These are phyloP conservation scores for Pagrus major DNA, from an alignment of 2,113 vertebrate genomes.

Conservation along the genomic window DNA sequence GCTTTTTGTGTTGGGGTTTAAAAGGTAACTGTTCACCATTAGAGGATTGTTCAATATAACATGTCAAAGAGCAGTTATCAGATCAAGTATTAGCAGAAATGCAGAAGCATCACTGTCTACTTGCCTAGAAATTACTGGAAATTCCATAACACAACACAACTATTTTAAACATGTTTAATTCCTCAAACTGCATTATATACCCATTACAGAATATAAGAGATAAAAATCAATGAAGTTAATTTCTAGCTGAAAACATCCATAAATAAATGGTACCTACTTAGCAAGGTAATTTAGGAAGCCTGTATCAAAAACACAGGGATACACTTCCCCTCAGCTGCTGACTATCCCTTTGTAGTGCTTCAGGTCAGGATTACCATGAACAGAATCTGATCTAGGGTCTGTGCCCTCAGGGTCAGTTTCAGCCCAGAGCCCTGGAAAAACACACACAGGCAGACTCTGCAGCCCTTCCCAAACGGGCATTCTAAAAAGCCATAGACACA, in stretches of 20 bases:
- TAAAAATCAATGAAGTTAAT: neutral
- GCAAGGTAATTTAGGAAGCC: neutral
- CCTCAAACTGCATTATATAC: neutral
- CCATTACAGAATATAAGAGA: neutral
- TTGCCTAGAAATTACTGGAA: neutral
- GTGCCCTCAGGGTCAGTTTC: slow-evolving; percentile 27
- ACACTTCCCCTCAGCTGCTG: neutral
- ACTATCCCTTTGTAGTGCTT: neutral
- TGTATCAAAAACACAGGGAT: neutral
- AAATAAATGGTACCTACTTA: neutral
- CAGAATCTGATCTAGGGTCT: slow-evolving; percentile 54
- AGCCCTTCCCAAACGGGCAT: neutral
- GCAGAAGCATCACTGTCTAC: neutral
- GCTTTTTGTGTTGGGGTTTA: neutral
- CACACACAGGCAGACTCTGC: neutral
- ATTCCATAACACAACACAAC: neutral
- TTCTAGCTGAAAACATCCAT: slow-evolving; percentile 22
- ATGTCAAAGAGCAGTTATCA: neutral
- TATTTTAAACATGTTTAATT: neutral
- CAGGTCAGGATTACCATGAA: slow-evolving; percentile 30
- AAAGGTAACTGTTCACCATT: slow-evolving; percentile 24
- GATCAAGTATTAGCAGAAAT: slow-evolving; percentile 8
- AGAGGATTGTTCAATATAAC: slow-evolving; percentile 29
- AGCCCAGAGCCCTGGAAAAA: slow-evolving; percentile 21
- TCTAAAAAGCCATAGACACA: neutral